Base-by-base conservation (phyloP, 2,113 vertebrate species). In the Macheiramphus alcinus region DNA sequence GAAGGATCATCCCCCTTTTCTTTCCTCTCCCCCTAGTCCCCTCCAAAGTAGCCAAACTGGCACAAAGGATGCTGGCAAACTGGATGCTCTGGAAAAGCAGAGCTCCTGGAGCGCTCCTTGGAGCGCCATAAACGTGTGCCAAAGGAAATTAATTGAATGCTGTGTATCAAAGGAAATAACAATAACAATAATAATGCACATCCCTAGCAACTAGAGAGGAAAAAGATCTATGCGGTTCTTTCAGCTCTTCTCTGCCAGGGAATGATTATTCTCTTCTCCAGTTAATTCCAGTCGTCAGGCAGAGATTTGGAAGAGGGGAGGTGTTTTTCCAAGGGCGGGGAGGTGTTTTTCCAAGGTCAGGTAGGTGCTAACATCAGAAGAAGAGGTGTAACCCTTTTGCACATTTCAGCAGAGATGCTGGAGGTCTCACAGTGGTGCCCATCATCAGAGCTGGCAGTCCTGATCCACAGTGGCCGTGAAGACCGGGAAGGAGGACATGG, bases 61-160 rank as follows among this genome's bases (percentile, higher is more conserved):
- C 83, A 96, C 86, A 94, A 93, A 89, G 74, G 85, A 80, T 25
- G 72, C 92, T 74, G 80, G 86, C 3, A 8, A 45, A 38, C 52
- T 74, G 83, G 94, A 56, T 88, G 53, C 10, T 76, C 76, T 90
- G 82, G 88, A 38, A 61, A 76, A 34, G 63, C 85, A 68, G 75
- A 90, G 63, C 85, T 95, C 83, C 82, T 62, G 21, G 90, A 88
- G 48, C 0, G 5, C 52, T 85, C 91, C 91, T 89, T 4, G 42
- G 91, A 94, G 96, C 5, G 0, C 84, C 70, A 11, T 95, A 95
- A 97, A 88, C 5, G 45, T 91, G 84, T 79, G 89, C 27, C 1
- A 34, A 68, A 97, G 83, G 94, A 94, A 97, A 97, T 97, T 95
- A 97, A 97, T 97, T 94, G 94, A 94, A 85, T 94, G 86, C 86